Conservation (phyloP, 2,888 invertebrate genomes). For the Allophyes oxyacanthae region DNA sequence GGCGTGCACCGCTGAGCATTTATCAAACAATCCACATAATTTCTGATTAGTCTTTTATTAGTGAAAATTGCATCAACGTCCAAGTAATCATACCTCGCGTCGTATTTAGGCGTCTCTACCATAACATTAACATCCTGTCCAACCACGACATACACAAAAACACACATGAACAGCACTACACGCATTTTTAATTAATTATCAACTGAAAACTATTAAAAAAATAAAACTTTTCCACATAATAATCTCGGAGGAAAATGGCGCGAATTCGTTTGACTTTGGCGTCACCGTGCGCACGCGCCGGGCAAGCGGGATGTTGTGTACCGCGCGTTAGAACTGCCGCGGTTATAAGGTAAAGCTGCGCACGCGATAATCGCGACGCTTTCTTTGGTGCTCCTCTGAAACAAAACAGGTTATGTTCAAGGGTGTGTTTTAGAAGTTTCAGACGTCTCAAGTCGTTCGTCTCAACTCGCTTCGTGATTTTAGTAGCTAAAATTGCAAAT, state of each 20-base stretch:
- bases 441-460: too few species aligned
- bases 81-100: constrained; percentile 91
- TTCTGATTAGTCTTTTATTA: constrained; percentile 91
- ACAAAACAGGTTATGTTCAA: constrained; percentile 45
- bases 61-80: constrained; percentile 92
- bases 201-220: constrained; percentile 4
- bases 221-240: constrained; percentile 27
- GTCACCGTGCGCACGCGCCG: constrained; percentile 68
- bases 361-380: constrained; percentile 48
- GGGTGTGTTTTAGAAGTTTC: constrained; percentile 23
- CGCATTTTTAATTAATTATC: constrained; percentile 68
- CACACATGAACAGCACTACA: constrained; percentile 72
- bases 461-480: too few species aligned
- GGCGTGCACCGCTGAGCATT: constrained; percentile 92
- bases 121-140: constrained; percentile 76
- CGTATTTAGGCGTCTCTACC: constrained; percentile 82
- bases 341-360: constrained; percentile 54
- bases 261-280: constrained; percentile 41
- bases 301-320: constrained; percentile 62
- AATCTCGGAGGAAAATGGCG: constrained; percentile 45
- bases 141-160: constrained; percentile 68
- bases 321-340: constrained; percentile 53
- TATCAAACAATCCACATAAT: constrained; percentile 92
- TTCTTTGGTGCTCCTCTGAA: constrained; percentile 56
- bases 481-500: too few species aligned